Evolutionary conservation across 1,140 invertebrate species (phyloP), one percentile per base, ranked within the genome.

Genomic region (Drosophila rufa): DNA sequence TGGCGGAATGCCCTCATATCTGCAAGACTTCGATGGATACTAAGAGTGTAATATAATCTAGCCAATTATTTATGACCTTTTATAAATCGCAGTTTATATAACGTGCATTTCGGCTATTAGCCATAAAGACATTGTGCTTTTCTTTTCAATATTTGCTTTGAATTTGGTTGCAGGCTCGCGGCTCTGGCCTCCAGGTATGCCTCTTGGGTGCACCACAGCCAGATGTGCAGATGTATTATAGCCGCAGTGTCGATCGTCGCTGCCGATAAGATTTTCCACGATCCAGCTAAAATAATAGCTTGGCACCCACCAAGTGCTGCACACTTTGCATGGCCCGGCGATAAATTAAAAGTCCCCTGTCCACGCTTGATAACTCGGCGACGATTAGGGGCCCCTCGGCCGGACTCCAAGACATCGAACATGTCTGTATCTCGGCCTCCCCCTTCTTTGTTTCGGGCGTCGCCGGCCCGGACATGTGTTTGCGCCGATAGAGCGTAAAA

Each of bases 401-500:
- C 27, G 27, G 11, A 33, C 48, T n/a, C 30, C 33, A n/a, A 64
- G 73, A 73, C 58, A 69, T 74, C 45, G 59, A 82, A 62, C 75
- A 82, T 79, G 80, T 69, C 78, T 82, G 58, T 30, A 15, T 59
- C 73, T 64, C 55, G 19, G 48, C 69, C 43, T 50, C 36, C 43
- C 43, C 42, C 55, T 42, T 46, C 50, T 76, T 36, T 66, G 58
- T 64, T 27, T 25, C 57, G 57, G 36, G 22, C 22, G 68, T 40
- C n/a, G 43, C 25, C 25, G 19, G 27, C 57, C 36, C 38, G 53
- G 75, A 84, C 79, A 77, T 80, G 80, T 84, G 81, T 80, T 53
- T 47, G 58, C 66, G 45, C 62, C 81, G 81, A 80, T 84, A 84
- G 81, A 80, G 82, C 81, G 77, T 80, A 84, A 84, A 84, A 84